These are phyloP conservation scores for Tortrix viridana DNA, from an alignment of 2,888 invertebrate genomes.

Conservation along the genomic window DNA sequence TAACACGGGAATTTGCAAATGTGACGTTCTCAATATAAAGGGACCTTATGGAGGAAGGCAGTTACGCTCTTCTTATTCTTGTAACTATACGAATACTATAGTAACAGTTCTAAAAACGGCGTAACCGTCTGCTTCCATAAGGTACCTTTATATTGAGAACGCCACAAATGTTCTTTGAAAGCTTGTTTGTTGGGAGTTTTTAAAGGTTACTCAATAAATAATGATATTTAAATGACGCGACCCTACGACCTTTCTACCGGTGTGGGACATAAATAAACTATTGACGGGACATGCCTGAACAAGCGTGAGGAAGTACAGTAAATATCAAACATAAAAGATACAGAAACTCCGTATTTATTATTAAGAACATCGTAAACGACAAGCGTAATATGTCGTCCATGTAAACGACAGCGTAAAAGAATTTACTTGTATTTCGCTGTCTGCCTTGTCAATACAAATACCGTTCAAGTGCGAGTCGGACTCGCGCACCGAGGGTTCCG, in stretches of 20 bases:
- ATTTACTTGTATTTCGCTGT: not conserved
- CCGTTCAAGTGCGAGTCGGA: too few species aligned
- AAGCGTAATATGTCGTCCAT: not conserved
- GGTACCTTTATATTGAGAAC: too few species aligned
- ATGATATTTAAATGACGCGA: slow-evolving; percentile 47
- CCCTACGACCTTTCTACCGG: slow-evolving; percentile 38
- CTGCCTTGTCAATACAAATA: too few species aligned
- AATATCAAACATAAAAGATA: slow-evolving; percentile 1
- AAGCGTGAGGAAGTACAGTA: slow-evolving; percentile 17
- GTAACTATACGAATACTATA: too few species aligned
- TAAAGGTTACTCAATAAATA: slow-evolving; percentile 46
- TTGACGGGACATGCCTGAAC: slow-evolving; percentile 37
- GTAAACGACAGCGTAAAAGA: not conserved
- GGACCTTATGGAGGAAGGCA: too few species aligned
- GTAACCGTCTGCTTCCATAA: too few species aligned
- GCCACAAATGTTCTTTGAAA: not conserved
- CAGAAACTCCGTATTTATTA: not conserved
- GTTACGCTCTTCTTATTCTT: too few species aligned
- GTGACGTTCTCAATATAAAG: too few species aligned
- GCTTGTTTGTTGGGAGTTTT: slow-evolving; percentile 1
- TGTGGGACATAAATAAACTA: slow-evolving; percentile 48
- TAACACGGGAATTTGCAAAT: not conserved
- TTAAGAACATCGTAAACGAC: not conserved
- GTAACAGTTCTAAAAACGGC: too few species aligned
- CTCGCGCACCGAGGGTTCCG: too few species aligned